Evolutionary conservation across 1,140 invertebrate species (phyloP).

Genomic region (Grapholita molesta): DNA sequence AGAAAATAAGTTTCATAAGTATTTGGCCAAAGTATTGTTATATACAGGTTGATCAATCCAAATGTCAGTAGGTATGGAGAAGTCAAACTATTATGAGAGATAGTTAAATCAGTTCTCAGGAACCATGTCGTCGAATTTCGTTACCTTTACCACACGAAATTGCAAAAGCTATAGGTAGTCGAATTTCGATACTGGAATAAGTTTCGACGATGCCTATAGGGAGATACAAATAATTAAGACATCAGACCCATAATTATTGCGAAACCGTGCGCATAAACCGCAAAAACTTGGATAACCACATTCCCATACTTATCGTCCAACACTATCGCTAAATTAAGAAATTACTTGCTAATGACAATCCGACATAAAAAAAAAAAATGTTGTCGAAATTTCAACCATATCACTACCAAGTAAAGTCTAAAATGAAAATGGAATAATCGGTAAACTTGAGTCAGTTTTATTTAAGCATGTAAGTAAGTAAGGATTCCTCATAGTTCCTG

Average conservation of each 20-base stretch:
- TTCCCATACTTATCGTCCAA: constrained; percentile 7
- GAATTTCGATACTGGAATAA: too few relatives aligned
- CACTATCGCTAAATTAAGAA: neutral
- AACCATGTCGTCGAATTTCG: too few relatives aligned
- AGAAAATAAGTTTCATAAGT: too few relatives aligned
- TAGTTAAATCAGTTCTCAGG: too few relatives aligned
- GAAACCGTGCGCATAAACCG: neutral
- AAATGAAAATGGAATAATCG: neutral
- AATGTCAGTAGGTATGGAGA: too few relatives aligned
- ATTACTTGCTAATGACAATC: neutral
- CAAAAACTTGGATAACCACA: neutral
- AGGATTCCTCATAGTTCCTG: constrained; percentile 59
- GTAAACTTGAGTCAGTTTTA: neutral
- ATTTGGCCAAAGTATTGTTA: too few relatives aligned
- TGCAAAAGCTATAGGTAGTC: too few relatives aligned
- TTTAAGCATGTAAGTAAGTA: constrained; percentile 25
- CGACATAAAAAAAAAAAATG: neutral
- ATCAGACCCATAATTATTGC: neutral
- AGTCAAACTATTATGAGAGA: too few relatives aligned
- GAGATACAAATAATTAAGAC: too few relatives aligned
- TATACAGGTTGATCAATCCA: too few relatives aligned
- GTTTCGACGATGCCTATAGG: too few relatives aligned
- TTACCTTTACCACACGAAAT: too few relatives aligned
- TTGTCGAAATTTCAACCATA: neutral
- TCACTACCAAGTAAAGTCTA: neutral